phyloP scores from a whole-genome alignment of 2,797 vertebrate species.

The Avahi laniger region DNA sequence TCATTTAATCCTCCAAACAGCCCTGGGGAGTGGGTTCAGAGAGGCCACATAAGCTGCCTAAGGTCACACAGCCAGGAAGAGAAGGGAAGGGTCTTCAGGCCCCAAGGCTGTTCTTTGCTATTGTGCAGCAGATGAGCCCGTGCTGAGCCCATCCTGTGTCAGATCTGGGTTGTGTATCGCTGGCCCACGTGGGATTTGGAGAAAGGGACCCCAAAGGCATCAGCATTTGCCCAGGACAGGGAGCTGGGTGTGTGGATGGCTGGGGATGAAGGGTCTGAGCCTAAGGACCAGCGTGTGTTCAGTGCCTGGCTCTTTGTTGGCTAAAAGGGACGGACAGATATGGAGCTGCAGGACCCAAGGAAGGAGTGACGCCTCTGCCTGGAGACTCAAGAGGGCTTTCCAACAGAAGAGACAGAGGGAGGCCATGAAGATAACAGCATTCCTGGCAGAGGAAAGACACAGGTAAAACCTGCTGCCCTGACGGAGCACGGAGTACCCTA shows the following conservation, averaged over 20 bases:
- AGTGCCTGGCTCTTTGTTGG: not conserved
- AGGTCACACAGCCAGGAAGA: not conserved
- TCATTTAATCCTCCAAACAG: constrained; percentile 39
- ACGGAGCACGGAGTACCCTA: no score
- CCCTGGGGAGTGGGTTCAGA: constrained; percentile 39
- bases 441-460: fast-evolving
- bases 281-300: not conserved
- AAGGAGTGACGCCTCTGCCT: not conserved
- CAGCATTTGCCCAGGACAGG: not conserved
- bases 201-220: not conserved
- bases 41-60: not conserved
- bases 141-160: not conserved
- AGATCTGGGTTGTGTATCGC: not conserved
- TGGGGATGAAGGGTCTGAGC: not conserved
- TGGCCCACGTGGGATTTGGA: not conserved
- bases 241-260: not conserved
- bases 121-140: no score
- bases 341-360: not conserved
- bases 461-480: not conserved
- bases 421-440: not conserved
- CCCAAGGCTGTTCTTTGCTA: fast-evolving
- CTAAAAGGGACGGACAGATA: not conserved
- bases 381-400: not conserved
- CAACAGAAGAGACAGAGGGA: not conserved
- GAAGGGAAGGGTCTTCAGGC: not conserved